Conservation (phyloP, 2,888 invertebrate species). For the Ryuthela nishihirai region DNA sequence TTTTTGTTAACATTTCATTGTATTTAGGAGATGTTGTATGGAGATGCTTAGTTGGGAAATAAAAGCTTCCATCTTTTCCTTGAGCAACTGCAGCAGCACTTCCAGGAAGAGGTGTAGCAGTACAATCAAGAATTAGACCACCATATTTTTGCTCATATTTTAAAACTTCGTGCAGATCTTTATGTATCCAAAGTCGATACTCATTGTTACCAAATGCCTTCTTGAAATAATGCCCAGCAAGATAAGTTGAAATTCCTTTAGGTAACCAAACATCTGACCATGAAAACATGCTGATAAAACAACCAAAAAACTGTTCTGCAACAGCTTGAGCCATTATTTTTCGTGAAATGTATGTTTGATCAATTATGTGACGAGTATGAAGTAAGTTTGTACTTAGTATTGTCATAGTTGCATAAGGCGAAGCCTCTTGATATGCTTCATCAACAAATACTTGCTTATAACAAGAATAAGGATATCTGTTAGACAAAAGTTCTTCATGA, state of each 20-base stretch:
- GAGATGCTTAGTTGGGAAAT: slow-evolving; percentile 82
- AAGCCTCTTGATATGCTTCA: slow-evolving; percentile 75
- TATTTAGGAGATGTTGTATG: slow-evolving; percentile 92
- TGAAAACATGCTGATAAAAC: slow-evolving; percentile 93
- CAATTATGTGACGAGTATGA: slow-evolving; percentile 84
- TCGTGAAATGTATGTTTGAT: slow-evolving; percentile 84
- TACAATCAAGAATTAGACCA: slow-evolving; percentile 71
- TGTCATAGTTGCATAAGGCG: slow-evolving; percentile 92
- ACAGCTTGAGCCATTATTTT: slow-evolving; percentile 90
- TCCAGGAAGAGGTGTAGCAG: slow-evolving; percentile 55
- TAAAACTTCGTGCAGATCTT: slow-evolving; percentile 44
- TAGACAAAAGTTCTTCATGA: slow-evolving; percentile 93
- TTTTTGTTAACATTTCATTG: slow-evolving; percentile 83
- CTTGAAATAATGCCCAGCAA: slow-evolving; percentile 88
- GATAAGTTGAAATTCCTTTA: slow-evolving; percentile 84
- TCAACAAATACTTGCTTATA: slow-evolving; percentile 99
- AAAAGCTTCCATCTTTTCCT: slow-evolving; percentile 56
- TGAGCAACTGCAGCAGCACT: slow-evolving; percentile 35
- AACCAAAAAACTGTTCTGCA: slow-evolving; percentile 98
- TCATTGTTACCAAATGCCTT: slow-evolving; percentile 98
- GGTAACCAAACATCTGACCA: slow-evolving; percentile 97
- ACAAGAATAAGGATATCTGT: slow-evolving; percentile 89
- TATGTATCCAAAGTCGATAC: slow-evolving; percentile 77
- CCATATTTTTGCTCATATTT: slow-evolving; percentile 84
- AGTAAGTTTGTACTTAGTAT: slow-evolving; percentile 82